A percentile compares a stretch with the other conserved stretches of the same genome.
These are phyloP conservation scores for Dynastes grantii DNA, from an alignment of 2,888 invertebrate species.

Conservation along the genomic window DNA sequence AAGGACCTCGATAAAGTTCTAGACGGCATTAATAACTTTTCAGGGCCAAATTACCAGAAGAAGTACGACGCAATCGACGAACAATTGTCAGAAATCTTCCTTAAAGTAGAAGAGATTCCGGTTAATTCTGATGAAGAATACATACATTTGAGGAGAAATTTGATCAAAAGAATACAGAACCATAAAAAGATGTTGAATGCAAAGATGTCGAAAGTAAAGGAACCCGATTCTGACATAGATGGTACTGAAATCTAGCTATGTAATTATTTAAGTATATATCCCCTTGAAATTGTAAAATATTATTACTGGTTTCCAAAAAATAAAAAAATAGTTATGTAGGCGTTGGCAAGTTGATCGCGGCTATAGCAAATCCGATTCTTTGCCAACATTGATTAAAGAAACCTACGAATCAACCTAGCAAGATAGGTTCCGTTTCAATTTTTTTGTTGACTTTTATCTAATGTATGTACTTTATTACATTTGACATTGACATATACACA, in stretches of 20 bases:
- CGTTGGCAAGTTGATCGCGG: too few species aligned
- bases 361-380: too few species aligned
- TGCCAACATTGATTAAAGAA: too few species aligned
- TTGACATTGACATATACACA: too few species aligned
- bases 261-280: neutral
- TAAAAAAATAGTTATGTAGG: too few species aligned
- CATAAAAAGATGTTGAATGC: slow-evolving; percentile 40
- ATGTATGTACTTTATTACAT: too few species aligned
- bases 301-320: too few species aligned
- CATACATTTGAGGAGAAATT: slow-evolving; percentile 36
- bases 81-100: slow-evolving; percentile 36
- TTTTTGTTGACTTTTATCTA: too few species aligned
- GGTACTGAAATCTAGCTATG: slow-evolving; percentile 46
- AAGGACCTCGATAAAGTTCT: slow-evolving; percentile 40
- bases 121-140: slow-evolving; percentile 33
- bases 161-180: slow-evolving; percentile 46
- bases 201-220: slow-evolving; percentile 31
- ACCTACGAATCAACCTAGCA: too few species aligned
- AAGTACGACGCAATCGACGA: slow-evolving; percentile 46
- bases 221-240: neutral
- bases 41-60: slow-evolving; percentile 13
- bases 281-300: too few species aligned
- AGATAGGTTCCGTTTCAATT: too few species aligned
- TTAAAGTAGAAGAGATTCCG: slow-evolving; percentile 46
- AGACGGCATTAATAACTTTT: slow-evolving; percentile 36